These are phyloP conservation scores for Phrynocephalus versicolor DNA, from an alignment of 2,113 vertebrate species.

Conservation along the genomic window DNA sequence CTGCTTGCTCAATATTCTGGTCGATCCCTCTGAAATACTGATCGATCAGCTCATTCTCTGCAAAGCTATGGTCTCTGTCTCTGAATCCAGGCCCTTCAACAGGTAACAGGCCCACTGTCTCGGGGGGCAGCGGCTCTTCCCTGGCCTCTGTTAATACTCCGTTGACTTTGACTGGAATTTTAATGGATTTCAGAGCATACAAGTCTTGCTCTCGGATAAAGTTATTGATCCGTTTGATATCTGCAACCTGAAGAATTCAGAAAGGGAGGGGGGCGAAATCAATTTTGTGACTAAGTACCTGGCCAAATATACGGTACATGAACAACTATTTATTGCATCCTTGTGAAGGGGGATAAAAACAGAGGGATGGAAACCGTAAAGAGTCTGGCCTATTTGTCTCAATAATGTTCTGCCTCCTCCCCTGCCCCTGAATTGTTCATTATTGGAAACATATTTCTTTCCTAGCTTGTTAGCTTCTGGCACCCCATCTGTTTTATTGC, in stretches of 20 bases:
- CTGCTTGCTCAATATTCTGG: constrained; percentile 79
- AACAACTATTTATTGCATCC: background rate
- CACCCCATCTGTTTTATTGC: too few species aligned
- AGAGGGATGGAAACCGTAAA: background rate
- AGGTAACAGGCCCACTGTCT: background rate
- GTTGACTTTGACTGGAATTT: constrained; percentile 89
- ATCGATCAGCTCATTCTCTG: constrained; percentile 58
- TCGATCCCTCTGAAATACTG: constrained; percentile 88
- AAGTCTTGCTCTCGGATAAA: constrained; percentile 93
- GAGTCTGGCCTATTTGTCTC: too few species aligned
- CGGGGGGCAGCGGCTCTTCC: constrained; percentile 44
- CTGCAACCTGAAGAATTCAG: constrained; percentile 83
- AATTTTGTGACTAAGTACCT: background rate
- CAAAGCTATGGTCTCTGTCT: fast-evolving
- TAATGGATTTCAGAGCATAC: constrained; percentile 89
- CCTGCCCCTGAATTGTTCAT: too few species aligned
- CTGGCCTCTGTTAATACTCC: constrained; percentile 82
- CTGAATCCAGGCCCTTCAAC: background rate
- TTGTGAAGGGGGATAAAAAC: background rate
- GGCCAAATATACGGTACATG: background rate
- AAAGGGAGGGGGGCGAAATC: constrained; percentile 19
- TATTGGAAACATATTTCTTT: too few species aligned
- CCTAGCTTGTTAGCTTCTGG: too few species aligned
- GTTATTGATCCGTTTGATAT: constrained; percentile 93
- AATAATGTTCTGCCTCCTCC: too few species aligned